Evolutionary conservation across 2,888 invertebrate species (phyloP), one percentile per base, ranked within the genome.

Genomic region (Pseudococcus longispinus): DNA sequence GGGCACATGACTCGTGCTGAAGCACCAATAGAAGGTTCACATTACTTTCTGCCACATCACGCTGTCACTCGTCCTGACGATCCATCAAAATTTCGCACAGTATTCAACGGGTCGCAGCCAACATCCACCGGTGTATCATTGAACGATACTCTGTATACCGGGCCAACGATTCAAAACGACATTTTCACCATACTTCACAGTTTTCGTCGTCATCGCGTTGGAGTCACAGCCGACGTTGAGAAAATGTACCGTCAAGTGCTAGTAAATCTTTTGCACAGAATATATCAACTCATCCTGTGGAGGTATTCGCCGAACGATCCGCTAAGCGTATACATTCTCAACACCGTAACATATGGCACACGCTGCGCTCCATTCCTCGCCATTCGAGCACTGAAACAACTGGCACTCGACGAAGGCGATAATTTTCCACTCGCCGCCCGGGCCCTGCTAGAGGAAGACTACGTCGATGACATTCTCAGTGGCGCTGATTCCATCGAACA

Each of bases 111-210:
- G 0, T 87, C 87, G 0, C 23, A 23, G 44, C 46, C 42, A 23
- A 26, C 84, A 3, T 26, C 60, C 3, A 44, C 80, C 29, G 55
- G 32, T 15, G 26, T 70, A 13, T 87, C 65, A 20, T 18, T 44
- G 5, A 74, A 84, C 29, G 88, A 74, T 74, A 37, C 2, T 4
- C 44, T 74, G 29, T 44, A 26, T 32, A 74, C 85, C n/a, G 88
- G 88, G 20, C 88, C 88, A 3, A 65, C 65, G 15, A 87, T 88
- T 44, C 88, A 88, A 80, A 32, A 32, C 2, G 87, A 87, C 9
- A 77, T 88, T n/a, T 80, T 83, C 42, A 32, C 32, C 15, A 85
- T 88, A 1, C 1, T 84, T 15, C n/a, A 2, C 0, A 1, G 44
- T 5, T 42, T 80, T 29, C 80, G 42, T 4, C 18, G 20, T 1